A percentile compares a stretch with the other conserved stretches of the same genome.
Conservation (phyloP, 2,113 vertebrate genomes). For the Indicator maculatus region DNA sequence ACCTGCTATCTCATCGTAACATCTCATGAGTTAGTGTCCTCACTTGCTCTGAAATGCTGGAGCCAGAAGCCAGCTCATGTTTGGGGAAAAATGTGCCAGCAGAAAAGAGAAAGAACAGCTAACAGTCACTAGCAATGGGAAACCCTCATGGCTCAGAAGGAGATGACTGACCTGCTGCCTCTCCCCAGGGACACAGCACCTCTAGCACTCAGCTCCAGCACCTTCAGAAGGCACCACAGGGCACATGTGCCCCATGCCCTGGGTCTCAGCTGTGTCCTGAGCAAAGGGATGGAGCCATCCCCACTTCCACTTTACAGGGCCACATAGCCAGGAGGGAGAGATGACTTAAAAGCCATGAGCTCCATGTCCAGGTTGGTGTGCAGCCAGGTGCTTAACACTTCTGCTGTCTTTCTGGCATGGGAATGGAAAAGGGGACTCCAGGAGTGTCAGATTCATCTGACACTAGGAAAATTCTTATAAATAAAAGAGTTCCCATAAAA, state of each 20-base stretch:
- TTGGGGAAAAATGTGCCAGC: neutral
- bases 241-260: accelerated
- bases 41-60: constrained; percentile 10
- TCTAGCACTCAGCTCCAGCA: neutral
- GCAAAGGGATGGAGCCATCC: neutral
- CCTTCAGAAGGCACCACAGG: neutral
- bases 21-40: neutral
- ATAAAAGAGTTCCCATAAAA: constrained; percentile 79
- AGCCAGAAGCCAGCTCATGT: neutral
- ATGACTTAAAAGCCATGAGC: neutral
- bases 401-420: neutral
- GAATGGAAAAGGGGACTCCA: constrained; percentile 12
- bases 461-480: constrained; percentile 79
- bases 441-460: constrained; percentile 72
- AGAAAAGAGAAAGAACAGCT: neutral
- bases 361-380: accelerated
- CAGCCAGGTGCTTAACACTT: neutral
- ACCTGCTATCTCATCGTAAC: neutral
- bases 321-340: accelerated
- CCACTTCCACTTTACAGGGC: neutral
- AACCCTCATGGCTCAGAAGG: neutral
- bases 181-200: neutral
- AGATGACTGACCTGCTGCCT: neutral
- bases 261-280: accelerated
- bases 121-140: accelerated